A percentile compares a stretch with the other conserved stretches of the same genome.
Evolutionary conservation across 2,797 vertebrate genomes (phyloP).

Genomic region (Catostomus latipinnis): DNA sequence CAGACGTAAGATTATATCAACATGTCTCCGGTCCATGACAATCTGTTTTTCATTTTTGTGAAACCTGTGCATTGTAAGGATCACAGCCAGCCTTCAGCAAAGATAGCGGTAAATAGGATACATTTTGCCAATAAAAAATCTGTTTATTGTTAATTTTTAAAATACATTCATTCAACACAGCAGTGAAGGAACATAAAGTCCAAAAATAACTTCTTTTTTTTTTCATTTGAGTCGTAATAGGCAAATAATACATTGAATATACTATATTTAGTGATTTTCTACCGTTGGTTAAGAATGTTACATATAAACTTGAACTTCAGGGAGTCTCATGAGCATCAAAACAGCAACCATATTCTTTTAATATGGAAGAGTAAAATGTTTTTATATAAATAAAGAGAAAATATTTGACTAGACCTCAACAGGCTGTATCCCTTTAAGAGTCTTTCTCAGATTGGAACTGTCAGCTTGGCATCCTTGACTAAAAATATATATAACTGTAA

Average conservation of each 20-base stretch:
- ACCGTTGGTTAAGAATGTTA: not conserved
- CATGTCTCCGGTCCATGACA: not conserved
- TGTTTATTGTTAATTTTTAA: not conserved
- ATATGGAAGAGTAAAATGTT: too few species aligned
- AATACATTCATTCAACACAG: not conserved
- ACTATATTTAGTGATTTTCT: not conserved
- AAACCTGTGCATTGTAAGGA: not conserved
- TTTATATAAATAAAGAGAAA: too few species aligned
- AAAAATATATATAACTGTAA: too few species aligned
- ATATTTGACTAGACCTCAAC: too few species aligned
- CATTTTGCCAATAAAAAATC: not conserved
- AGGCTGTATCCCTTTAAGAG: too few species aligned
- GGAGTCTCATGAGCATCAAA: too few species aligned
- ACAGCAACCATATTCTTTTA: too few species aligned
- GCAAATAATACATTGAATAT: not conserved
- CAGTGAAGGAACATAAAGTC: not conserved
- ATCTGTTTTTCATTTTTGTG: not conserved
- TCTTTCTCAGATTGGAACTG: too few species aligned
- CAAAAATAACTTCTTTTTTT: not conserved
- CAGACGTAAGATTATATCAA: conserved; percentile 17
- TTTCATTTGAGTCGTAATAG: not conserved
- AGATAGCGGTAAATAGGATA: not conserved
- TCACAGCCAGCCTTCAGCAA: not conserved
- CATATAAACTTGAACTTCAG: too few species aligned
- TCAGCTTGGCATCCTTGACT: not conserved